Evolutionary conservation across 2,797 vertebrate species (phyloP), one percentile per base, ranked within the genome.

Genomic region (Spea hammondii): DNA sequence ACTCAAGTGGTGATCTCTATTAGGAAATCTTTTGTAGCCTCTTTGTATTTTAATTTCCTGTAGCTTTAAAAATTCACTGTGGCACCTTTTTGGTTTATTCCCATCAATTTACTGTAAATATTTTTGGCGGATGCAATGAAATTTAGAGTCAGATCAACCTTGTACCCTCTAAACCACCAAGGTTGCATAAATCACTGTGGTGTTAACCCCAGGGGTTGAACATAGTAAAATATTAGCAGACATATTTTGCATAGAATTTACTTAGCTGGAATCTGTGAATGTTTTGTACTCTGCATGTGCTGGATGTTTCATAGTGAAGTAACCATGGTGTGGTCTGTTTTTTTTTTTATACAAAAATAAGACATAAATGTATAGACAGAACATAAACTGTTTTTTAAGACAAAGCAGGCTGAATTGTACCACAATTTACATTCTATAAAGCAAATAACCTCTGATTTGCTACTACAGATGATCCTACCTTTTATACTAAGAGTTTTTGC

Each of bases 181-280:
- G 8, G 11, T 53, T 53, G 5, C 65, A 67, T 67, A 66, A 46
- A 66, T 47, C 65, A 72, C 53, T 57, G 45, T 8, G 8, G 55
- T 14, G 5, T 10, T 64, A 73, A n/a, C 69, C 4, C 54, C 55
- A 47, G 64, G 70, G 55, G 66, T 8, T 54, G 50, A 62, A n/a
- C 4, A 3, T 72, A 57, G 79, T 77, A 77, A 81, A 72, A 72
- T 64, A 76, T 81, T 81, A 68, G 55, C 79, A 67, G 48, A 48
- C 59, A 17, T 53, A 13, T 64, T 81, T 77, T 81, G 70, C 79
- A 69, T 81, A 48, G 2, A 62, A 60, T 81, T 81, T 81, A 65
- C 69, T 54, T 79, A 72, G 50, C 76, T 46, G 74, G 60, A 62
- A 54, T 80, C 47, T 54, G 45, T 72, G 10, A 17, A 72, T 44